phyloP scores from a whole-genome alignment of 2,113 vertebrate genomes.

The Ammodytes marinus region DNA sequence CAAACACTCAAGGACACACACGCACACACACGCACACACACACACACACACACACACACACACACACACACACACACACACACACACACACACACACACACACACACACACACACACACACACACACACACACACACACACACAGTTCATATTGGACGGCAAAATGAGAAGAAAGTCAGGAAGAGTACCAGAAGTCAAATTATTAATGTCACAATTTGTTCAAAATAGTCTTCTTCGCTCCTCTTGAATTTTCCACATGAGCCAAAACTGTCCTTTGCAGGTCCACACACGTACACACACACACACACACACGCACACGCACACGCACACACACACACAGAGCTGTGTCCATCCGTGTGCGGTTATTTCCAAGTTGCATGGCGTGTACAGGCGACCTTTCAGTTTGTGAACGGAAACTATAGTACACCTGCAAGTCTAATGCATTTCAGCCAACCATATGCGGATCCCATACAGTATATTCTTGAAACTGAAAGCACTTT shows the following conservation, averaged over 20 bases:
- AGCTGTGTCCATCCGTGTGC: conserved; percentile 43
- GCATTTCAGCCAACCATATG: conserved; percentile 64
- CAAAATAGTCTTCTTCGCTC: conserved; percentile 50
- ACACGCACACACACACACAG: no score
- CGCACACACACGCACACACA: conserved; percentile 57
- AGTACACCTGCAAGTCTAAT: conserved; percentile 71
- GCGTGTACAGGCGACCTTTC: conserved; percentile 60
- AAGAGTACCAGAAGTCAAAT: conserved; percentile 61
- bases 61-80: conserved; percentile 64
- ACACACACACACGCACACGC: no score
- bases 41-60: conserved; percentile 20
- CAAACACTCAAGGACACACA: no score
- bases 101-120: no score
- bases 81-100: conserved; percentile 46
- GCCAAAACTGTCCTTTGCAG: conserved; percentile 48
- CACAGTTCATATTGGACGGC: conserved; percentile 45
- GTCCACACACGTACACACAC: conserved; percentile 10
- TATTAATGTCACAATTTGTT: conserved; percentile 28
- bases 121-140: conserved; percentile 52
- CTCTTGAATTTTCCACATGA: conserved; percentile 44
- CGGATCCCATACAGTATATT: conserved; percentile 35
- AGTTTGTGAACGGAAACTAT: conserved; percentile 68
- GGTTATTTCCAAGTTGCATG: conserved; percentile 63
- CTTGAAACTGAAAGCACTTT: conserved; percentile 78
- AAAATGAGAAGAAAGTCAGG: conserved; percentile 43